phyloP scores from a whole-genome alignment of 2,113 vertebrate genomes.

The Chaenogobius annularis region DNA sequence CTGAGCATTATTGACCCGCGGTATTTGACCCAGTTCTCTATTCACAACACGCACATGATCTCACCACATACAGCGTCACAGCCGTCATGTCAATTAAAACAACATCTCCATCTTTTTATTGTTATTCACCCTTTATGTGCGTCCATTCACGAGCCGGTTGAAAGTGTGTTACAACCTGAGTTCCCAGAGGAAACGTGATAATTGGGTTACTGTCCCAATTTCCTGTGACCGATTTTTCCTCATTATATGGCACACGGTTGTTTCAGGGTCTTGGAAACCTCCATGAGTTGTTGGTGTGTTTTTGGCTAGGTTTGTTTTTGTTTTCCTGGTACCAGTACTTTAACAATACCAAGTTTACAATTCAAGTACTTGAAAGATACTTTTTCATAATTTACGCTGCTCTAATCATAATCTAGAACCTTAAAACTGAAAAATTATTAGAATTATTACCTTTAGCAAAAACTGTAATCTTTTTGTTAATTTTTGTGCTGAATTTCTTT shows the following conservation, averaged over 20 bases:
- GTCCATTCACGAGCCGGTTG: constrained; percentile 14
- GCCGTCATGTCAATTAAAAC: background rate
- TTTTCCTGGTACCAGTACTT: too few relatives aligned
- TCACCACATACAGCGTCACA: constrained; percentile 3
- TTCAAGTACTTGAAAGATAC: too few relatives aligned
- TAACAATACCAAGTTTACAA: too few relatives aligned
- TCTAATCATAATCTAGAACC: too few relatives aligned
- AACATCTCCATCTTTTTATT: constrained; percentile 2
- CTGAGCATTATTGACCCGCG: constrained; percentile 27
- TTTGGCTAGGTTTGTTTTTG: too few relatives aligned
- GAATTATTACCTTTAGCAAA: too few relatives aligned
- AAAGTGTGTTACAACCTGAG: constrained; percentile 10
- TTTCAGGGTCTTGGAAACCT: constrained; percentile 37
- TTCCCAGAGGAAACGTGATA: constrained; percentile 21
- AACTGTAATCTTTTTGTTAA: too few relatives aligned
- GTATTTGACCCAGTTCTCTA: constrained; percentile 49
- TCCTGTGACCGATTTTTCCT: constrained; percentile 43
- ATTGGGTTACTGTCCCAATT: constrained; percentile 66
- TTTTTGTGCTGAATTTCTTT: too few relatives aligned
- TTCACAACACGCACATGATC: constrained; percentile 11
- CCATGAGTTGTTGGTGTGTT: background rate
- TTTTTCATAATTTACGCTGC: too few relatives aligned
- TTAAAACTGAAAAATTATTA: too few relatives aligned
- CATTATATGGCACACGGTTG: constrained; percentile 29
- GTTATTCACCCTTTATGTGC: background rate